A percentile compares a stretch with the other conserved stretches of the same genome.
These are phyloP conservation scores for Paralichthys olivaceus DNA, from an alignment of 2,113 vertebrate species.

Conservation along the genomic window DNA sequence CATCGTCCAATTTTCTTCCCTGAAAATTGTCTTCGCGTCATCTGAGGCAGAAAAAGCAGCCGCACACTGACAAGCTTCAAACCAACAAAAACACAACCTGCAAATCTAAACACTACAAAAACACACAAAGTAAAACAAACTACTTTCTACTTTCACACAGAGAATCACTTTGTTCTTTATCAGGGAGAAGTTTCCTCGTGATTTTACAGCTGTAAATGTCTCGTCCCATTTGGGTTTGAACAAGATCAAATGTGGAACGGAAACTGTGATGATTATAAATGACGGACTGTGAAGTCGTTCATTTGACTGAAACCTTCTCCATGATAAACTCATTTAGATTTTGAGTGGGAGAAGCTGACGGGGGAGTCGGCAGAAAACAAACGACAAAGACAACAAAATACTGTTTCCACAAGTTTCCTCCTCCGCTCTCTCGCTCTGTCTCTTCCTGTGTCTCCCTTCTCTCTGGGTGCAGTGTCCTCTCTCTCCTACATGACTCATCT, in stretches of 20 bases:
- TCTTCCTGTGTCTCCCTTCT: not conserved
- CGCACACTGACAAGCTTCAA: slow-evolving; percentile 36
- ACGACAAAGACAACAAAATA: slow-evolving; percentile 23
- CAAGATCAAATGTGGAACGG: not conserved
- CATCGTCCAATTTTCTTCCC: slow-evolving; percentile 54
- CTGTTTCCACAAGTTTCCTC: not conserved
- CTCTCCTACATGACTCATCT: not conserved
- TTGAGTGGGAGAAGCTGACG: slow-evolving; percentile 13
- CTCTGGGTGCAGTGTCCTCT: not conserved
- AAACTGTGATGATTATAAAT: not conserved
- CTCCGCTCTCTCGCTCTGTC: not conserved
- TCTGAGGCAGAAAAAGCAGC: slow-evolving; percentile 35
- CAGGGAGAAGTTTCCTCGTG: slow-evolving; percentile 36
- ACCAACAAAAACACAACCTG: slow-evolving; percentile 31
- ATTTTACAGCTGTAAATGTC: not conserved
- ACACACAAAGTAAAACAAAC: slow-evolving; percentile 47
- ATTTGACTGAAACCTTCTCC: slow-evolving; percentile 17
- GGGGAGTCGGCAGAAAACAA: slow-evolving; percentile 8
- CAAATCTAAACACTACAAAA: slow-evolving; percentile 42
- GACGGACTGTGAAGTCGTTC: too few species aligned
- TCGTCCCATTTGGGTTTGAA: not conserved
- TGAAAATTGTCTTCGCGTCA: slow-evolving; percentile 54
- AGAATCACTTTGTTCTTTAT: slow-evolving; percentile 10
- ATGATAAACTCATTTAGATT: slow-evolving; percentile 26
- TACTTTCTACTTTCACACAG: slow-evolving; percentile 37